phyloP scores from a whole-genome alignment of 2,797 vertebrate genomes.

The Artibeus lituratus region DNA sequence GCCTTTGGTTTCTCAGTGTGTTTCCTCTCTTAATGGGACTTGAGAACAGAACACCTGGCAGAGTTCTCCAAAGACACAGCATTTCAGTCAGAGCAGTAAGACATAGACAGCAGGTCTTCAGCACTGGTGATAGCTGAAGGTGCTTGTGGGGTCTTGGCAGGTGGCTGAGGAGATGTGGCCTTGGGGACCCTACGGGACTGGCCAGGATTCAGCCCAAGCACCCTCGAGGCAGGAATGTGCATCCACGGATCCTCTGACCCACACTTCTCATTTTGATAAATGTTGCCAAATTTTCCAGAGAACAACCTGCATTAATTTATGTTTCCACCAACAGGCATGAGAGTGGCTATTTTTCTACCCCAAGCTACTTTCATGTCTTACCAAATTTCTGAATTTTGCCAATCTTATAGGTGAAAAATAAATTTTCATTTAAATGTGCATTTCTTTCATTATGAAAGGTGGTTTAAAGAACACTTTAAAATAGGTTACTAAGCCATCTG shows the following conservation, averaged over 20 bases:
- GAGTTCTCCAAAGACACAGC: slow-evolving; percentile 89
- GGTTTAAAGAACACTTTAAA: not conserved
- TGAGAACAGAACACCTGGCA: slow-evolving; percentile 87
- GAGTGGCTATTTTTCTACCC: not conserved
- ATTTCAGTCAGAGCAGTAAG: slow-evolving; percentile 87
- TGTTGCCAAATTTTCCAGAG: not conserved
- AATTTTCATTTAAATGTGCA: not conserved
- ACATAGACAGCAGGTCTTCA: slow-evolving; percentile 36
- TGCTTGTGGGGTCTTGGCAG: not conserved
- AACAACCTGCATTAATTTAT: not conserved
- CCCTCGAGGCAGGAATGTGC: not conserved
- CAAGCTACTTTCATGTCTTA: rapidly evolving
- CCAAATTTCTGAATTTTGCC: not conserved
- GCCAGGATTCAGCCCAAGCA: not conserved
- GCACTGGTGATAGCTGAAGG: not conserved
- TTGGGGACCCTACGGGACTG: not conserved
- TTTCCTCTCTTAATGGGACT: slow-evolving; percentile 89
- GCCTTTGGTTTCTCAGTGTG: slow-evolving; percentile 90
- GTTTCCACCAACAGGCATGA: not conserved
- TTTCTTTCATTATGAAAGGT: not conserved
- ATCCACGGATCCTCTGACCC: not conserved
- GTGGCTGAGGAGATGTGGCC: not conserved
- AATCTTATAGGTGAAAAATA: not conserved
- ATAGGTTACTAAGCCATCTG: not conserved
- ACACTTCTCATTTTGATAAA: not conserved